Evolutionary conservation across 2,797 vertebrate species (phyloP), one percentile per base, ranked within the genome.

Genomic region (Lateolabrax maculatus): DNA sequence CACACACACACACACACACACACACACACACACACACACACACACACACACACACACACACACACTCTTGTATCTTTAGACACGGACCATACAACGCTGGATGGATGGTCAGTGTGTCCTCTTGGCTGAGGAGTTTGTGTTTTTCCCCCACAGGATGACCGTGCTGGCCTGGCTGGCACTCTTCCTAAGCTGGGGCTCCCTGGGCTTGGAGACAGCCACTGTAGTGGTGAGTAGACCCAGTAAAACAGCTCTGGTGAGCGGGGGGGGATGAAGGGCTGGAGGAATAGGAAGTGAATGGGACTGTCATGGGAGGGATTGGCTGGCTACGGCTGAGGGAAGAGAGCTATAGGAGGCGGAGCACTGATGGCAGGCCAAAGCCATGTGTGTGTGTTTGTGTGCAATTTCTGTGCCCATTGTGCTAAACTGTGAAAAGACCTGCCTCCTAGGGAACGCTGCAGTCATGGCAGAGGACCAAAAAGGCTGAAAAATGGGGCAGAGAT

Each of bases 161-260:
- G 95, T 97, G 44, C 92, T 97, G 94, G 96, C 97, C 52, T 96
- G 97, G 92, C 89, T 98, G 87, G 95, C 97, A 75, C 95, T 98
- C 29, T 95, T 98, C 89, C 95, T 98, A 25, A 98, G 97, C 93
- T 98, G 97, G 97, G 96, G 96, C 76, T 97, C 97, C 70, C 93
- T 98, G 94, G 97, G 97, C 34, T 87, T 98, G 87, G 97, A 98
- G 92, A 97, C 96, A 0, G 97, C 97, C 67, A 94, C 96, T 6
- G 97, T 97, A 2, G 96, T 97, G 96, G 97, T 98, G 81, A 94
- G 93, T 94, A 81, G 41, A 60, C 18, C 79, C 80, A 71, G 37
- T 53, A 31, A 78, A 53, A 55, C 52, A 10, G 72, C 41, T 69
- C 29, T 65, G 48, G 21, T 75, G 68, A 76, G 55, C 6, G 7